Conservation (phyloP, 2,888 invertebrate species). For the Nomada lathburiana region DNA sequence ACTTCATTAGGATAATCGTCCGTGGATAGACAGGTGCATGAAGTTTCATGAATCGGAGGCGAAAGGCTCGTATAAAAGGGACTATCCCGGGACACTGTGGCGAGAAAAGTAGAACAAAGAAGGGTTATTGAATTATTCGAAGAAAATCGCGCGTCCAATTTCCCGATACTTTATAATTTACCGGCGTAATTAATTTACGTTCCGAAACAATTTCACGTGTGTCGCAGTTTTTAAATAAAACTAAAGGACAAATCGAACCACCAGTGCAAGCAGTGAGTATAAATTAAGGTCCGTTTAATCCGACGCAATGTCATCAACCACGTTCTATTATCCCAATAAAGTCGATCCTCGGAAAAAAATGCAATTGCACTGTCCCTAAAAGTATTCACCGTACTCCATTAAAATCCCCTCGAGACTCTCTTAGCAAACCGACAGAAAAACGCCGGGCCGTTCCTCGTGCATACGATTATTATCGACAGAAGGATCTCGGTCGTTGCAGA, state of each 20-base stretch:
- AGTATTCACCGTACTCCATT: too few relatives aligned
- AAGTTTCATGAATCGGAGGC: neutral
- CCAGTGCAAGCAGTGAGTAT: neutral
- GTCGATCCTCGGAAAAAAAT: too few relatives aligned
- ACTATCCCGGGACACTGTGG: too few relatives aligned
- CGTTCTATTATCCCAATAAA: too few relatives aligned
- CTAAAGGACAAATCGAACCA: too few relatives aligned
- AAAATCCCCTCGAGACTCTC: too few relatives aligned
- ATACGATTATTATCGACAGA: constrained; percentile 66
- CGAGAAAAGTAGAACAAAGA: neutral
- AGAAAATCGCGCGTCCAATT: neutral
- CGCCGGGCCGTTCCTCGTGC: constrained; percentile 13
- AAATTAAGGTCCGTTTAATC: constrained; percentile 5
- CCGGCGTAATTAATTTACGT: neutral
- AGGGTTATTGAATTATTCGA: neutral
- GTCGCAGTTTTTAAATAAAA: too few relatives aligned
- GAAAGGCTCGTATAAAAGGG: too few relatives aligned
- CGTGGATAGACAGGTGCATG: neutral
- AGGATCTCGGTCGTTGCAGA: constrained; percentile 61
- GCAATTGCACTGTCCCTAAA: too few relatives aligned
- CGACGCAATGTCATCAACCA: too few relatives aligned
- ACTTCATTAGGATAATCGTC: neutral
- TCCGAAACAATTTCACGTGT: neutral
- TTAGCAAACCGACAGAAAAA: constrained; percentile 1
- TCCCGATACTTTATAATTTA: neutral